Percentiles rank a stretch among this genome's conserved stretches.
Conservation (phyloP, 1,140 invertebrate genomes). For the Melanaphis sacchari region DNA sequence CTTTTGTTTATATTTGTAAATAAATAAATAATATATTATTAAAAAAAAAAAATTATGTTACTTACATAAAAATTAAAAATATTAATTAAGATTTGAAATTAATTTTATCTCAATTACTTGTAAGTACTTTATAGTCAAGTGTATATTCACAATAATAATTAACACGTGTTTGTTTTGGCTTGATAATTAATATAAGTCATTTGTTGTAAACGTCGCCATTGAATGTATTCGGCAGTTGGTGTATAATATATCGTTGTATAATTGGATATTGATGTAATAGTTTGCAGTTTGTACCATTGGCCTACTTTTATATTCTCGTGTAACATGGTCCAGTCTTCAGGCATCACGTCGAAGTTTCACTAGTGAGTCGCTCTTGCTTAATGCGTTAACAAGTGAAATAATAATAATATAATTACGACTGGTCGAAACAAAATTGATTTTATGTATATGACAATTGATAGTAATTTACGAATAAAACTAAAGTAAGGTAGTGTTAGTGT, state of each 20-base stretch:
- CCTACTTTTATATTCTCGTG: slow-evolving; percentile 30
- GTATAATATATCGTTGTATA: neutral
- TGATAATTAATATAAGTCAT: neutral
- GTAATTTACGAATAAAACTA: neutral
- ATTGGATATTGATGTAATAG: slow-evolving; percentile 13
- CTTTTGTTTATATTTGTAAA: no score
- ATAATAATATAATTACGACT: neutral
- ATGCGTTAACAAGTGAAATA: neutral
- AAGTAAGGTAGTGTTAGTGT: neutral
- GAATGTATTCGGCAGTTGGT: neutral
- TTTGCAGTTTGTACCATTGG: neutral
- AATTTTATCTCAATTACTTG: neutral
- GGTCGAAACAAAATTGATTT: neutral
- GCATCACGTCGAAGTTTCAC: slow-evolving; percentile 29
- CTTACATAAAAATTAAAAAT: no score
- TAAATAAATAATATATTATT: no score
- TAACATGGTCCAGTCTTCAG: slow-evolving; percentile 11
- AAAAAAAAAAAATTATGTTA: no score
- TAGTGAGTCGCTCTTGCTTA: slow-evolving; percentile 1
- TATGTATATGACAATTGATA: neutral
- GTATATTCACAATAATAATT: neutral
- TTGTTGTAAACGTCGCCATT: slow-evolving; percentile 1
- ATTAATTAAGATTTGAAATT: neutral
- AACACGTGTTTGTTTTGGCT: neutral
- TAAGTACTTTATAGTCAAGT: neutral